Base-by-base conservation (phyloP, 2,797 vertebrate genomes). In the Erethizon dorsatum region DNA sequence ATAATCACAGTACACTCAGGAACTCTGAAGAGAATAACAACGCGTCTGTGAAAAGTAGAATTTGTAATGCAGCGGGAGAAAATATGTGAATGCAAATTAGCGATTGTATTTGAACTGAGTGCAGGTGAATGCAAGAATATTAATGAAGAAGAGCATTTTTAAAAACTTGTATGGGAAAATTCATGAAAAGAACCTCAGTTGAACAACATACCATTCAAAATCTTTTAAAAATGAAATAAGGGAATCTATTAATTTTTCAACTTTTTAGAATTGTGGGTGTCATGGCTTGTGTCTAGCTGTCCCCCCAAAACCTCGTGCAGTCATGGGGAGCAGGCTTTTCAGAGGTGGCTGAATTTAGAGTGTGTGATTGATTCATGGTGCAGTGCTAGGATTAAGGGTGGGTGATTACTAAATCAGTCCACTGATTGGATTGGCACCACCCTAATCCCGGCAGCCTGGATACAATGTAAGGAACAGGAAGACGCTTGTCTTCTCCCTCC, bases 1-100 rank as follows among this genome's bases (percentile, higher is more conserved):
- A 77, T 94, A 96, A 82, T 41, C 91, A 31, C 45, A 67, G 93
- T 83, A 90, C 77, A 45, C 41, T 89, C 45, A 77, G 67, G 57
- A 93, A 56, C 56, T 88, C 63, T 85, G 79, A 78, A 54, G 22
- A 45, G 91, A 97, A 94, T 94, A 78, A 59, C 41, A 96, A 92
- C 83, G 85, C 63, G 59, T 88, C 63, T 69, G 11, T 65, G 31
- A 88, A 83, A 94, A 94, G 78, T 24, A 65, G 26, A 61, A 88
- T 77, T 91, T 93, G 95, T 91, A 95, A 85, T 92, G 63, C 2
- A 83, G 9, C 63, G 47, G 7, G 37, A 94, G 22, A 59, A 77
- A 71, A 52, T 33, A 61, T 56, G 65, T 71, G 45, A 91, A 91
- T 12, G 80, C 2, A 17, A 5, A 26, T 56, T 9, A 77, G 13